phyloP scores from a whole-genome alignment of 2,113 vertebrate genomes.

The Sitta europaea region DNA sequence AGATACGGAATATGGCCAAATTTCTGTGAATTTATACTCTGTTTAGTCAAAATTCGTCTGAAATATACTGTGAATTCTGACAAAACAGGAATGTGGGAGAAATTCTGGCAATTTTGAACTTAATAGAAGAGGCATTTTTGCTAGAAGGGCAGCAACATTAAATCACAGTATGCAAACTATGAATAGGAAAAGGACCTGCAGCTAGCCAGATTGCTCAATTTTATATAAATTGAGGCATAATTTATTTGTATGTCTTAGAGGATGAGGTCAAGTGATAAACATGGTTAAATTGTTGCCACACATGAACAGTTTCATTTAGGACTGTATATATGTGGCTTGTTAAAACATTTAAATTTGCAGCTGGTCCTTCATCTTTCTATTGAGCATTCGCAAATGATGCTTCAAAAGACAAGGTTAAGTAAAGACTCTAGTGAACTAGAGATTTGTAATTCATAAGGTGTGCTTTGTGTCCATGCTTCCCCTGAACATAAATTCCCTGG shows the following conservation, averaged over 20 bases:
- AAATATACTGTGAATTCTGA: not conserved
- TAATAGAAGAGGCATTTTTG: not conserved
- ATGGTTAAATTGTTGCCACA: not conserved
- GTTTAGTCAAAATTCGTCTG: not conserved
- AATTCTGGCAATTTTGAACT: not conserved
- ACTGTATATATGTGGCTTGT: fast-evolving
- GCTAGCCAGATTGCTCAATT: not conserved
- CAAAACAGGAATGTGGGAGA: not conserved
- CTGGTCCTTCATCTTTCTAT: not conserved
- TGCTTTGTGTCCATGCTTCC: not conserved
- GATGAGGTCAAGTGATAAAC: not conserved
- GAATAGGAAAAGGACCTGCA: not conserved
- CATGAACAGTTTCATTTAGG: not conserved
- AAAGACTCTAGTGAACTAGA: not conserved
- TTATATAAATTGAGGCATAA: not conserved
- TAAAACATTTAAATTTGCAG: not conserved
- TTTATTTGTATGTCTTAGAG: not conserved
- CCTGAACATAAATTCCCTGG: not conserved
- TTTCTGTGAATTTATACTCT: not conserved
- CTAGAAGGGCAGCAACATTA: not conserved
- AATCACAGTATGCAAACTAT: not conserved
- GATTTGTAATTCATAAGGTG: not conserved
- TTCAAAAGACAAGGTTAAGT: not conserved
- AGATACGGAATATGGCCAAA: not conserved
- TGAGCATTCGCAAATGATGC: not conserved